These are phyloP conservation scores for Hirtodrosophila trivittata DNA, from an alignment of 2,888 invertebrate species.

Conservation along the genomic window DNA sequence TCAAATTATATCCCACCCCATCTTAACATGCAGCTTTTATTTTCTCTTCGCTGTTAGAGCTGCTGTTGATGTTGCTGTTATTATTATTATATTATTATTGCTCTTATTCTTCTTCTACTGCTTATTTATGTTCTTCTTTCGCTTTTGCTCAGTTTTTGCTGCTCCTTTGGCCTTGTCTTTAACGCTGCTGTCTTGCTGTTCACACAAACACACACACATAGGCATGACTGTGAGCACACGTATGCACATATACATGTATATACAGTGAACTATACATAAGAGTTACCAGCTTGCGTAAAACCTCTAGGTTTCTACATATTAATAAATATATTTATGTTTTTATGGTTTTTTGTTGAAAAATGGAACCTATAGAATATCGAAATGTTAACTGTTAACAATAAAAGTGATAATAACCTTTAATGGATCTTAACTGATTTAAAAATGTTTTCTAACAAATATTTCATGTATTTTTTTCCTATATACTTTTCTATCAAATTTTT, in stretches of 20 bases:
- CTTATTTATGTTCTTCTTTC: slow-evolving; percentile 7
- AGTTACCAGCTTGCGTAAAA: too few relatives aligned
- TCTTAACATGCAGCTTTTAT: slow-evolving; percentile 20
- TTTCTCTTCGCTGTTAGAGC: neutral
- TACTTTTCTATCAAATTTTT: too few relatives aligned
- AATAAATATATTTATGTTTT: too few relatives aligned
- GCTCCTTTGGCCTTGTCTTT: slow-evolving; percentile 38
- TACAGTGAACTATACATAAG: slow-evolving; percentile 35
- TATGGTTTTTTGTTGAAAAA: too few relatives aligned
- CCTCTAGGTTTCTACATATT: too few relatives aligned
- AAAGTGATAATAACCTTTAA: too few relatives aligned
- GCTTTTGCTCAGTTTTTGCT: neutral
- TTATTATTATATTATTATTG: slow-evolving; percentile 7
- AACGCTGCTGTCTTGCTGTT: slow-evolving; percentile 11
- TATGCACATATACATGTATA: slow-evolving; percentile 8
- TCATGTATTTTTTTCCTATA: too few relatives aligned
- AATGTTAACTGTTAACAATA: too few relatives aligned
- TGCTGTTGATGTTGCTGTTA: neutral
- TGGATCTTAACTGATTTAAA: too few relatives aligned
- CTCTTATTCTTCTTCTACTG: slow-evolving; percentile 15
- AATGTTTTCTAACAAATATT: too few relatives aligned
- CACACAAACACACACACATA: slow-evolving; percentile 1
- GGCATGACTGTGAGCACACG: slow-evolving; percentile 2
- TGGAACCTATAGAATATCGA: too few relatives aligned
- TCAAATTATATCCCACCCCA: neutral